Evolutionary conservation across 2,888 invertebrate genomes (phyloP).

Genomic region (Aphrophora alni): DNA sequence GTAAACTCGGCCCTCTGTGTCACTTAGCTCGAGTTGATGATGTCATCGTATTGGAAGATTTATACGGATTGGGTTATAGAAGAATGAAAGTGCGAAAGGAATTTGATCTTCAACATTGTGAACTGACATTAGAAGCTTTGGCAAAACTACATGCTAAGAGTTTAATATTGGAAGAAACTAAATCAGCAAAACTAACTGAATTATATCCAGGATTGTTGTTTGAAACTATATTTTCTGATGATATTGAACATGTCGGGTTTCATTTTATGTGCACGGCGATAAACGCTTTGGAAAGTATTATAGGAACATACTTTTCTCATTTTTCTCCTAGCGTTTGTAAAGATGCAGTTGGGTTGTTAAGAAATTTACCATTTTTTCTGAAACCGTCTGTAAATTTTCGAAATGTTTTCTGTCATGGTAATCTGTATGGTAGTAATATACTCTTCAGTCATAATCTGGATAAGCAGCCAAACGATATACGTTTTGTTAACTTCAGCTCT

Average conservation of each 20-base stretch:
- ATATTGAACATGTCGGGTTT: conserved; percentile 32
- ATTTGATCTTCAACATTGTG: conserved; percentile 27
- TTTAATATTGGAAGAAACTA: conserved; percentile 30
- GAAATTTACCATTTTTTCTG: conserved; percentile 31
- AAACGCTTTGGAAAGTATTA: conserved; percentile 25
- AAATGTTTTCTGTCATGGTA: conserved; percentile 31
- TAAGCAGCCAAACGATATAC: conserved; percentile 19
- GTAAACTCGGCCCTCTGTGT: conserved; percentile 28
- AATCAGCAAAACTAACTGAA: conserved; percentile 22
- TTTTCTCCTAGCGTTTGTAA: conserved; percentile 15
- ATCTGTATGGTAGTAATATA: conserved; percentile 12
- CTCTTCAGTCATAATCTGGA: conserved; percentile 23
- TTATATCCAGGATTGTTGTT: conserved; percentile 8
- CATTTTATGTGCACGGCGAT: conserved; percentile 31
- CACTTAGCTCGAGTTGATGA: conserved; percentile 22
- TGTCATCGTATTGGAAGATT: conserved; percentile 22
- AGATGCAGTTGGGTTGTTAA: conserved; percentile 16
- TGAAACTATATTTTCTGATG: conserved; percentile 31
- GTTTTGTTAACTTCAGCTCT: conserved; percentile 25
- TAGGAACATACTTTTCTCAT: conserved; percentile 25
- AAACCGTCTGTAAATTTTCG: conserved; percentile 27
- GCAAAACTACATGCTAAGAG: conserved; percentile 29
- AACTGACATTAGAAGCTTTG: conserved; percentile 29
- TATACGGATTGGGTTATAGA: conserved; percentile 23
- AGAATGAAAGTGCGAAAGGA: conserved; percentile 20